Percentiles rank a stretch among this genome's conserved stretches.
Conservation (phyloP, 1,140 invertebrate species). For the Aleiodes sp. region DNA sequence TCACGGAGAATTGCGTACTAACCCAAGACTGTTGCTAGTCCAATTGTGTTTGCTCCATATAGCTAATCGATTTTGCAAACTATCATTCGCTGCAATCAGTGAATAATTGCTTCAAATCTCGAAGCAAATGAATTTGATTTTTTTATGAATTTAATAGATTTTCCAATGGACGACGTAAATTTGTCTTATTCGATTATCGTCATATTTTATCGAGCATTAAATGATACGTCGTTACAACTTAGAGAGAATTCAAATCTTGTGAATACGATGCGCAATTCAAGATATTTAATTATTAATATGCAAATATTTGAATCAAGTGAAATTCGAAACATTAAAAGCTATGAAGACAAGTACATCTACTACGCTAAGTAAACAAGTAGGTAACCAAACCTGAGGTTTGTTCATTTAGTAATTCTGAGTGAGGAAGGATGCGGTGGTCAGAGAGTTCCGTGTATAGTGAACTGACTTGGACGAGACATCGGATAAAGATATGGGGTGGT, state of each 20-base stretch:
- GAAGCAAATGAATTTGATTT: not conserved
- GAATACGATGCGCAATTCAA: no score
- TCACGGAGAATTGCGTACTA: constrained; percentile 22
- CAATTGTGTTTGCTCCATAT: not conserved
- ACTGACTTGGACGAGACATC: not conserved
- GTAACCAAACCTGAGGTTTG: not conserved
- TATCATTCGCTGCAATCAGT: not conserved
- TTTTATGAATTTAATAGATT: not conserved
- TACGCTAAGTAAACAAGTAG: no score
- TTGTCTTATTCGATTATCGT: no score
- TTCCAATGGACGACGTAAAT: no score
- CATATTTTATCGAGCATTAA: no score
- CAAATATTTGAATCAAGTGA: no score
- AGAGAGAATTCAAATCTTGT: no score
- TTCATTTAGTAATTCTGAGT: not conserved
- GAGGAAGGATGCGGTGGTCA: not conserved
- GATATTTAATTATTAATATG: no score
- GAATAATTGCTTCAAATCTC: no score
- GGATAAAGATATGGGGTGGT: not conserved
- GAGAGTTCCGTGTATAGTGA: not conserved
- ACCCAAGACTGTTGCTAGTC: not conserved
- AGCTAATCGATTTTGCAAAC: not conserved
- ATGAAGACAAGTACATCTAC: no score
- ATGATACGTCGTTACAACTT: no score
- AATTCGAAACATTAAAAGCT: no score